Conservation (phyloP, 2,888 invertebrate species). For the Hypomecis punctinalis region DNA sequence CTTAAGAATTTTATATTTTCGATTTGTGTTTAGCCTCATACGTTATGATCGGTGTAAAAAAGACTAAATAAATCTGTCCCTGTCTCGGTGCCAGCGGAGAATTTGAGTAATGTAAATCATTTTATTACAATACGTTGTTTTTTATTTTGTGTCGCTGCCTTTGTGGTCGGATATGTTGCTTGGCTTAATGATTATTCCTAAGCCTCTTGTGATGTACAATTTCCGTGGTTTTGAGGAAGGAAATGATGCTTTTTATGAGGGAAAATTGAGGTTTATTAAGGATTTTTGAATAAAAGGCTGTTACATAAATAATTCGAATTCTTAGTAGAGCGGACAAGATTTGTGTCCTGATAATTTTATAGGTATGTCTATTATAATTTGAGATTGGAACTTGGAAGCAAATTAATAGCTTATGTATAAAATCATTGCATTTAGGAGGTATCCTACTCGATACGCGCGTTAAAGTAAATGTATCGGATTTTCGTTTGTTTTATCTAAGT, state of each 20-base stretch:
- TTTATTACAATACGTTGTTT: slow-evolving; percentile 78
- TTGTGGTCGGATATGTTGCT: slow-evolving; percentile 68
- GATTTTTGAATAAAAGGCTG: slow-evolving; percentile 15
- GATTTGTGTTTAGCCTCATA: slow-evolving; percentile 76
- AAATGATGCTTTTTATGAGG: slow-evolving; percentile 13
- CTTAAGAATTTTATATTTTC: slow-evolving; percentile 55
- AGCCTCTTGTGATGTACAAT: slow-evolving; percentile 39
- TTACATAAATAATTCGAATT: not conserved
- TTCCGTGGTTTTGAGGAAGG: slow-evolving; percentile 35
- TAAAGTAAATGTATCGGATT: not conserved
- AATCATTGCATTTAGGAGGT: not conserved
- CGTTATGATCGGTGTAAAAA: slow-evolving; percentile 81
- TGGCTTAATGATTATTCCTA: slow-evolving; percentile 58
- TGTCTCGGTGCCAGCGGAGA: slow-evolving; percentile 73
- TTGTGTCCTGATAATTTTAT: too few species aligned
- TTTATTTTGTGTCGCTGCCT: slow-evolving; percentile 71
- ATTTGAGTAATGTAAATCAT: slow-evolving; percentile 83
- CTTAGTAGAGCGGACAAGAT: too few species aligned
- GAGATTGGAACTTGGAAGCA: too few species aligned
- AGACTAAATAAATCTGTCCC: slow-evolving; percentile 78
- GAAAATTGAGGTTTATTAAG: slow-evolving; percentile 3
- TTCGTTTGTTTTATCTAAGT: too few species aligned
- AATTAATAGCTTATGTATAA: too few species aligned
- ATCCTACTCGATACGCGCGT: not conserved
- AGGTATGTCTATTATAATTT: too few species aligned